phyloP scores from a whole-genome alignment of 2,797 vertebrate species.

The Gymnodraco acuticeps region DNA sequence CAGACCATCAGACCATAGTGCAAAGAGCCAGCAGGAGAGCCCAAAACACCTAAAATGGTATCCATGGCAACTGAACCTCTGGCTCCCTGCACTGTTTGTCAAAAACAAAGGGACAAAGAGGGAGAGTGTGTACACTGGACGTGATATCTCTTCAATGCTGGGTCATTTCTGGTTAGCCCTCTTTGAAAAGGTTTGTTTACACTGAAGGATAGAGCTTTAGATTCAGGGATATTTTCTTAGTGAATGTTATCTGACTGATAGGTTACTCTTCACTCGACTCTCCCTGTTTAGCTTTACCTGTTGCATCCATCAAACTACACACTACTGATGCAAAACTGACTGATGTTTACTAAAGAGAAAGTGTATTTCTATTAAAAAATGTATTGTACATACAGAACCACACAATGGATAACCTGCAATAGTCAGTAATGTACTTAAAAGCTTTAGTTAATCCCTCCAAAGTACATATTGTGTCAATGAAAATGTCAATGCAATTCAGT shows the following conservation, averaged over 20 bases:
- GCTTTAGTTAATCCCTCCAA: no score
- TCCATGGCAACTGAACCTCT: constrained; percentile 72
- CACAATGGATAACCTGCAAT: no score
- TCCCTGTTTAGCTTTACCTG: background rate
- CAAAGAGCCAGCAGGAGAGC: constrained; percentile 31
- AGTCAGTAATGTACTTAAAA: no score
- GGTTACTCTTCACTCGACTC: background rate
- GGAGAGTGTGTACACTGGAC: constrained; percentile 1
- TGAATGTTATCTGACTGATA: background rate
- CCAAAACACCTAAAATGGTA: constrained; percentile 70
- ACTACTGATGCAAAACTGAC: background rate
- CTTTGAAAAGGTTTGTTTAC: constrained; percentile 7
- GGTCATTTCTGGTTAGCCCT: constrained; percentile 10
- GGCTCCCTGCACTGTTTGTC: constrained; percentile 18
- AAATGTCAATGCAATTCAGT: no score
- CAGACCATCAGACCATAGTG: constrained; percentile 56
- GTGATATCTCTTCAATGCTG: constrained; percentile 16
- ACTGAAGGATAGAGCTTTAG: background rate
- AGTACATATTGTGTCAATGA: no score
- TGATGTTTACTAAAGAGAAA: background rate
- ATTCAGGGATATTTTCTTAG: constrained; percentile 21
- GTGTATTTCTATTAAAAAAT: no score
- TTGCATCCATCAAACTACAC: background rate
- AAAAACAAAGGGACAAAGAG: constrained; percentile 37
- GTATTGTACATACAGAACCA: no score